phyloP scores from a whole-genome alignment of 2,888 invertebrate genomes.

The Abscondita cerata region DNA sequence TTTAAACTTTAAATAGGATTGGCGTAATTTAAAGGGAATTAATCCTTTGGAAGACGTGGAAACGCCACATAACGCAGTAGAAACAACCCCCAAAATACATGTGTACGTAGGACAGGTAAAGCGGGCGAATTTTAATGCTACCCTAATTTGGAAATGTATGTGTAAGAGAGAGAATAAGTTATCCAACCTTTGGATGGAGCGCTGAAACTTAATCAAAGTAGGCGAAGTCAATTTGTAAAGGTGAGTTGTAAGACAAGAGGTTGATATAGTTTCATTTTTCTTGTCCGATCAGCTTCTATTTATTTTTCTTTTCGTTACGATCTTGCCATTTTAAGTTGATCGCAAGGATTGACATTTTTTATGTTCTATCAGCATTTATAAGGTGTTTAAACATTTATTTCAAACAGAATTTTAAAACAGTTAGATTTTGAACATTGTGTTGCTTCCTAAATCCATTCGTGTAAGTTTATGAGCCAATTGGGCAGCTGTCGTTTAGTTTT shows the following conservation, averaged over 20 bases:
- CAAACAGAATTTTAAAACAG: no score
- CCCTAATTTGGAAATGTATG: slow-evolving; percentile 27
- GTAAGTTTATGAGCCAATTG: no score
- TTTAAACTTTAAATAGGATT: slow-evolving; percentile 28
- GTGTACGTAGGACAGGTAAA: slow-evolving; percentile 28
- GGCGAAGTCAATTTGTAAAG: slow-evolving; percentile 28
- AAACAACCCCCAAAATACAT: slow-evolving; percentile 30
- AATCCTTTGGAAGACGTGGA: slow-evolving; percentile 28
- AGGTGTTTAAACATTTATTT: no score
- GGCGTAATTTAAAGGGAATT: slow-evolving; percentile 29
- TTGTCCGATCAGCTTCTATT: slow-evolving; percentile 6
- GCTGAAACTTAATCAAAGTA: slow-evolving; percentile 24
- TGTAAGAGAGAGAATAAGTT: slow-evolving; percentile 24
- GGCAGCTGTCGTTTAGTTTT: no score
- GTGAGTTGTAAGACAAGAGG: slow-evolving; percentile 12
- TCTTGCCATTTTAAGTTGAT: no score
- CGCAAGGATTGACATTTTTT: no score
- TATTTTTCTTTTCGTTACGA: background rate
- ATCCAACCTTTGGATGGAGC: slow-evolving; percentile 27
- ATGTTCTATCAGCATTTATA: no score
- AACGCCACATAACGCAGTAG: slow-evolving; percentile 30
- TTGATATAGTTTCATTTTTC: slow-evolving; percentile 12
- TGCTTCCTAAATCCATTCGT: no score
- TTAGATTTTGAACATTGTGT: no score
- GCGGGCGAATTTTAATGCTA: slow-evolving; percentile 27